phyloP scores from a whole-genome alignment of 2,113 vertebrate species.

The Etia nguti region DNA sequence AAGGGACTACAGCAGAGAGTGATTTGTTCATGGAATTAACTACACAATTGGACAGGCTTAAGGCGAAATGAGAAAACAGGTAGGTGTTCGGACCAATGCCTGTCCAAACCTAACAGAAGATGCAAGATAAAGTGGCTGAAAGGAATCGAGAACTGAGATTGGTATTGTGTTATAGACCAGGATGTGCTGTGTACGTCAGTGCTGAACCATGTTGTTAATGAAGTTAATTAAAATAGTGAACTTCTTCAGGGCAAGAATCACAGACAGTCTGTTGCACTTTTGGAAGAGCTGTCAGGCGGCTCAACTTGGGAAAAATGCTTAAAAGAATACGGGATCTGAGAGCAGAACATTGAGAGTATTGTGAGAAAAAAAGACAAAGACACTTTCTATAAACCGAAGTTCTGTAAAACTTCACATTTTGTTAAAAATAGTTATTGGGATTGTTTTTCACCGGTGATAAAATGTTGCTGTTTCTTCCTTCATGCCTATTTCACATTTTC shows the following conservation, averaged over 20 bases:
- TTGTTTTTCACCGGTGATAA: background rate
- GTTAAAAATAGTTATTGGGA: background rate
- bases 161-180: background rate
- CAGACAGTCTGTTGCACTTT: background rate
- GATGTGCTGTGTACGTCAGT: background rate
- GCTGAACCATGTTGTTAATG: background rate
- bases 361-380: background rate
- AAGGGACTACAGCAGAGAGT: background rate
- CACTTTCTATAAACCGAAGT: rapidly evolving
- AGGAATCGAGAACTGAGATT: background rate
- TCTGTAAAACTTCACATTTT: background rate
- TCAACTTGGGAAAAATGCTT: background rate
- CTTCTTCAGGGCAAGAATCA: background rate
- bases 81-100: background rate
- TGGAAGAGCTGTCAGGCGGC: rapidly evolving
- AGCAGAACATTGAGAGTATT: background rate
- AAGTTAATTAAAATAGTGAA: background rate
- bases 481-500: background rate
- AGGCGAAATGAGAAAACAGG: background rate
- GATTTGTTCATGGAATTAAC: background rate
- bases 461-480: background rate
- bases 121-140: background rate
- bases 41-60: background rate
- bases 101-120: rapidly evolving
- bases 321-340: background rate